Evolutionary conservation across 1,140 invertebrate species (phyloP), one percentile per base, ranked within the genome.

Genomic region (Belonocnema kinseyi): DNA sequence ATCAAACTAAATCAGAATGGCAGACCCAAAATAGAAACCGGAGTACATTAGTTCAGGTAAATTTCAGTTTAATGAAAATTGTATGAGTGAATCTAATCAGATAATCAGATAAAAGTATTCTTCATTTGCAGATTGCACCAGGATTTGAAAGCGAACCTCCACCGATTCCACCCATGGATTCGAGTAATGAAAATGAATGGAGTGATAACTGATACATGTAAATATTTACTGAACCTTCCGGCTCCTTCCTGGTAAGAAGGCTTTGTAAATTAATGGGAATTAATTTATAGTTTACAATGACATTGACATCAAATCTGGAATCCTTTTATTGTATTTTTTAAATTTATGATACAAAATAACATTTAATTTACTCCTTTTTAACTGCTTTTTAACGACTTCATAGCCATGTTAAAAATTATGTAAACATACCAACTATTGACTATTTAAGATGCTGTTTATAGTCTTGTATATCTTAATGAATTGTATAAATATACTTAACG

Each of bases 101-200:
- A 12, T n/a, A 13, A n/a, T 14, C 14, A 46, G 2, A 12, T 14
- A 61, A 61, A 6, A n/a, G 50, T 72, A 21, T 76, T 75, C 72
- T 70, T 11, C 0, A 46, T 75, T 51, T 76, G 72, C n/a, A 88
- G 87, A 75, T 83, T 46, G 83, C 79, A 74, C 77, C 81, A 16
- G 50, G 72, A 33, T 80, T 78, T 71, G 77, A 82, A 71, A 84
- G 86, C 13, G 85, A 86, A 83, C 87, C 88, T 73, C 88, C 89
- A 33, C 87, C 87, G 14, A 85, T 89, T 78, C 85, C 87, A 50
- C 83, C 82, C 14, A 83, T 86, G 70, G 87, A 85, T 76, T 66
- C 80, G 12, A 82, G 82, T 74, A 73, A 73, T 46, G 78, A 83
- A 70, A 75, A 73, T 70, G 79, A 83, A 56, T 86, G 74, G 82